A percentile compares a stretch with the other conserved stretches of the same genome.
These are phyloP conservation scores for Limonius californicus DNA, from an alignment of 1,140 invertebrate genomes.

Conservation along the genomic window DNA sequence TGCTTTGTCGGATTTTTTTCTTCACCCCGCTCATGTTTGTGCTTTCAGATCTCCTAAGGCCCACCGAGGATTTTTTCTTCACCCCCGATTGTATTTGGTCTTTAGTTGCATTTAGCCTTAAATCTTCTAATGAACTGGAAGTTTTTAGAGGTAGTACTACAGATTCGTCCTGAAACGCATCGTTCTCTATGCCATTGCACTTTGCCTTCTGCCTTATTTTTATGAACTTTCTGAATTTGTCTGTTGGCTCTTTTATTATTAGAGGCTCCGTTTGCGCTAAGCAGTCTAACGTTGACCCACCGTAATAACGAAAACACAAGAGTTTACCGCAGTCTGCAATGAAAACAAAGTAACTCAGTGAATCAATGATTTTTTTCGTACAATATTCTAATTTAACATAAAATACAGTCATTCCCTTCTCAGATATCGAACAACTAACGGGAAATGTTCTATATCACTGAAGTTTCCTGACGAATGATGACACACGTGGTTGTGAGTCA, in stretches of 20 bases:
- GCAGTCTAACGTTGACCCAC: slow-evolving; percentile 47
- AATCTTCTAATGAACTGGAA: slow-evolving; percentile 41
- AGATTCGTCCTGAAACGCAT: slow-evolving; percentile 41
- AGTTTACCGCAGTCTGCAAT: slow-evolving; percentile 37
- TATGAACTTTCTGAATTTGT: slow-evolving; percentile 40
- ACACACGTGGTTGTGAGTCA: too few relatives aligned
- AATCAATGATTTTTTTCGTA: too few relatives aligned
- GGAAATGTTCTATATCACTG: too few relatives aligned
- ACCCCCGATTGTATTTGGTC: slow-evolving; percentile 30
- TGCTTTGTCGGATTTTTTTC: slow-evolving; percentile 39
- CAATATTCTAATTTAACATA: too few relatives aligned
- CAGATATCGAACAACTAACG: too few relatives aligned
- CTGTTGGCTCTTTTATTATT: slow-evolving; percentile 41
- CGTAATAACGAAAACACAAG: slow-evolving; percentile 53
- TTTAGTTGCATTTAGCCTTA: slow-evolving; percentile 29
- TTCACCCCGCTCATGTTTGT: slow-evolving; percentile 39
- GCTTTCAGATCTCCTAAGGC: slow-evolving; percentile 36
- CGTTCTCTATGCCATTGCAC: slow-evolving; percentile 43
- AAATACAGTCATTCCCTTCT: too few relatives aligned
- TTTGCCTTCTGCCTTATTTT: slow-evolving; percentile 37
- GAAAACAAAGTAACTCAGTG: too few relatives aligned
- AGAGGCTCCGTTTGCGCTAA: slow-evolving; percentile 51
- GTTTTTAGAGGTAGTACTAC: slow-evolving; percentile 32
- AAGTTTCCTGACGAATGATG: too few relatives aligned
- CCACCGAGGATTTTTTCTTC: slow-evolving; percentile 39